A percentile compares a stretch with the other conserved stretches of the same genome.
Evolutionary conservation across 1,140 invertebrate genomes (phyloP).

Genomic region (Drosophila triauraria): DNA sequence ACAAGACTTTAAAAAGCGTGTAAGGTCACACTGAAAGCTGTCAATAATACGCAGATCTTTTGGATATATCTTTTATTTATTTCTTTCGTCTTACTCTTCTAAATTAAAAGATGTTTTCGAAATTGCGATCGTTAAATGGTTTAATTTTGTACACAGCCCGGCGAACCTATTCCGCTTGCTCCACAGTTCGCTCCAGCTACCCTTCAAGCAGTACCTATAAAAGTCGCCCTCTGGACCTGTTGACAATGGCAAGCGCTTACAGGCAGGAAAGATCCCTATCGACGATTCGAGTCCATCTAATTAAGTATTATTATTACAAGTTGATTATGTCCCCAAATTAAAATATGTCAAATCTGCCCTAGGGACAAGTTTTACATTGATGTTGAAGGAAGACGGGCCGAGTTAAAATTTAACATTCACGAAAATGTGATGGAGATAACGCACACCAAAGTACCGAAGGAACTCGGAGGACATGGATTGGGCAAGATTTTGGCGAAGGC

Average conservation of each 20-base stretch:
- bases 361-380: slow-evolving; percentile 9
- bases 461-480: slow-evolving; percentile 13
- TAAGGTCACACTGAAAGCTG: slow-evolving; percentile 22
- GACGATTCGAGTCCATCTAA: neutral
- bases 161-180: neutral
- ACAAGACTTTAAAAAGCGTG: neutral
- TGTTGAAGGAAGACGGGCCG: neutral
- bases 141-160: neutral
- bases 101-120: slow-evolving; percentile 21
- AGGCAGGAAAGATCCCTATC: neutral
- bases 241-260: neutral
- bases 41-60: slow-evolving; percentile 1
- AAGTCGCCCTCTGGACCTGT: neutral
- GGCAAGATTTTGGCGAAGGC: slow-evolving; percentile 24
- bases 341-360: neutral
- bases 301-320: neutral
- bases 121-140: slow-evolving; percentile 1
- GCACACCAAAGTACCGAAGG: slow-evolving; percentile 14
- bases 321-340: neutral
- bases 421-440: slow-evolving; percentile 5
- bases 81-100: neutral
- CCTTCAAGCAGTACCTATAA: neutral
- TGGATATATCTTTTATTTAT: neutral
- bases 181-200: neutral
- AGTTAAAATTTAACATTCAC: neutral